A percentile compares a stretch with the other conserved stretches of the same genome.
Evolutionary conservation across 2,888 invertebrate genomes (phyloP).

Genomic region (Drosophila bunnanda): DNA sequence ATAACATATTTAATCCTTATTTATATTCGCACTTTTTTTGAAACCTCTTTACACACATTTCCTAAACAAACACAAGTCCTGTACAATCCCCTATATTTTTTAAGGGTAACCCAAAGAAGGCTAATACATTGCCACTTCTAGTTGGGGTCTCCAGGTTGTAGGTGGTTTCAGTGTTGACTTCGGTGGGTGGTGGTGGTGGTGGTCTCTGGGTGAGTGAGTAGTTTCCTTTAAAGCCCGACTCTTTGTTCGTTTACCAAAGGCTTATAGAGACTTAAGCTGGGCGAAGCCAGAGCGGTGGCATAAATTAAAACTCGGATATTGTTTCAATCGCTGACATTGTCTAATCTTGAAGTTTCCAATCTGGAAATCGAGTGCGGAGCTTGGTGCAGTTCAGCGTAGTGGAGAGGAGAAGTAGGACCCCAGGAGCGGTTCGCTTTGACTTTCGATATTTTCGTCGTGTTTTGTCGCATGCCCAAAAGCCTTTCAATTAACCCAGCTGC

Average conservation of each 20-base stretch:
- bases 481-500: slow-evolving; percentile 68
- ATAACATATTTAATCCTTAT: background rate
- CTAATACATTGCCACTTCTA: slow-evolving; percentile 10
- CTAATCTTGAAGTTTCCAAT: slow-evolving; percentile 46
- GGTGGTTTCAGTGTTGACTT: background rate
- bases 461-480: slow-evolving; percentile 66
- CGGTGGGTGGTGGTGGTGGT: slow-evolving; percentile 27
- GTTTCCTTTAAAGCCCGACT: slow-evolving; percentile 36
- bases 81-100: background rate
- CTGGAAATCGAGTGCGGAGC: slow-evolving; percentile 12
- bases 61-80: slow-evolving; percentile 5
- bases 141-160: slow-evolving; percentile 3
- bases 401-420: background rate
- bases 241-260: slow-evolving; percentile 43
- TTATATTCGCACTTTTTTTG: background rate
- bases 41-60: background rate
- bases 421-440: slow-evolving; percentile 40
- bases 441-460: slow-evolving; percentile 52
- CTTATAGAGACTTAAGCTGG: slow-evolving; percentile 35
- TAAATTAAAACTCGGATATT: slow-evolving; percentile 51
- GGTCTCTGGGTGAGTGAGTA: slow-evolving; percentile 11
- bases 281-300: slow-evolving; percentile 41
- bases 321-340: slow-evolving; percentile 47
- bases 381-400: background rate
- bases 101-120: slow-evolving; percentile 1